phyloP scores from a whole-genome alignment of 2,113 vertebrate species.

The Cranoglanis bouderius region DNA sequence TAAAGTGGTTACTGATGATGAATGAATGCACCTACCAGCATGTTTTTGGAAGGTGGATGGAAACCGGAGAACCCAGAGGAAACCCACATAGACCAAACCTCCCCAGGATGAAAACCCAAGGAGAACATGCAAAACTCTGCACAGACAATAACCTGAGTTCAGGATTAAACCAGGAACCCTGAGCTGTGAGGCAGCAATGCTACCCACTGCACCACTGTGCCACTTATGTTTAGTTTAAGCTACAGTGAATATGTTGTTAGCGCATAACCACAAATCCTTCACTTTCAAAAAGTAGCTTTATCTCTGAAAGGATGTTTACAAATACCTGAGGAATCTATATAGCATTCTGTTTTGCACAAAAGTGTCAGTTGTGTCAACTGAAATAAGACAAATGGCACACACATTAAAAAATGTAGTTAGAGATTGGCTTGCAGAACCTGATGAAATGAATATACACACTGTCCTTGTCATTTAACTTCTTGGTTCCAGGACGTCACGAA shows the following conservation, averaged over 20 bases:
- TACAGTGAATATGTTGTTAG: neutral
- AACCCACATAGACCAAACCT: too few relatives aligned
- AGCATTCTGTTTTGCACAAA: neutral
- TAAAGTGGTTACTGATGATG: neutral
- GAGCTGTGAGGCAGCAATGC: neutral
- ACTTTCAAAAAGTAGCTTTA: neutral
- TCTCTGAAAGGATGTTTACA: neutral
- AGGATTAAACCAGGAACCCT: neutral
- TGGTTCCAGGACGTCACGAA: conserved; percentile 14
- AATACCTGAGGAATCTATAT: neutral
- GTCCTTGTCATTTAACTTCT: neutral
- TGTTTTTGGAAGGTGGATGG: neutral
- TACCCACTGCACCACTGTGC: neutral
- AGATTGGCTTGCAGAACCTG: neutral
- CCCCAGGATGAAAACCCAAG: too few relatives aligned
- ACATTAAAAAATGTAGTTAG: neutral
- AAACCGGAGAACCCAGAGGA: neutral
- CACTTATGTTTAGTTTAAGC: neutral
- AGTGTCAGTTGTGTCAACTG: neutral
- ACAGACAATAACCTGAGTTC: neutral
- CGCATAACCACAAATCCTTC: neutral
- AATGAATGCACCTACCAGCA: neutral
- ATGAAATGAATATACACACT: neutral
- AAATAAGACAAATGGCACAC: neutral
- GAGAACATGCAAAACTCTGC: neutral